A percentile compares a stretch with the other conserved stretches of the same genome.
These are phyloP conservation scores for Platorchestia sp. DNA, from an alignment of 1,140 invertebrate genomes.

Conservation along the genomic window DNA sequence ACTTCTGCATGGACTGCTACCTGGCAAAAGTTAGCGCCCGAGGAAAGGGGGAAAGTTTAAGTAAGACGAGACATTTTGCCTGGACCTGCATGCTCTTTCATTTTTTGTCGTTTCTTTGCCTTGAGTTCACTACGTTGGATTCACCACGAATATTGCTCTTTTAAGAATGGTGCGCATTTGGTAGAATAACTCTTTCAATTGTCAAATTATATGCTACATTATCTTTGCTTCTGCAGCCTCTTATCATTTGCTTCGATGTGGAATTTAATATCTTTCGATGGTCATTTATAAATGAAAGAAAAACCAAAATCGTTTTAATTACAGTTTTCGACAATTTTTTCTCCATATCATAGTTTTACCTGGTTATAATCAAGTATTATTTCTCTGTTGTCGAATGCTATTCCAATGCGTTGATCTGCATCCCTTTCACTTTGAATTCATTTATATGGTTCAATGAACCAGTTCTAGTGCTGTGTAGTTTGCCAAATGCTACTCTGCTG, in stretches of 20 bases:
- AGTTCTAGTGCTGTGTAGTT: background rate
- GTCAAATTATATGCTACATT: background rate
- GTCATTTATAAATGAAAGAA: background rate
- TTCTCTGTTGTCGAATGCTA: background rate
- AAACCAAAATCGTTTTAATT: background rate
- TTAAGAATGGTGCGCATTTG: background rate
- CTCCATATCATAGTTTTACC: background rate
- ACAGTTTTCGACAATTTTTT: background rate
- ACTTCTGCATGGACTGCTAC: background rate
- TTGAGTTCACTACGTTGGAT: background rate
- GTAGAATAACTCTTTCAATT: background rate
- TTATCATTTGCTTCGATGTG: background rate
- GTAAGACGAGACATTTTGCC: background rate
- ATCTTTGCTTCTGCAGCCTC: background rate
- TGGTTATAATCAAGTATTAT: too few relatives aligned
- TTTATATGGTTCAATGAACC: background rate
- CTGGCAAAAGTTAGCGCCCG: background rate
- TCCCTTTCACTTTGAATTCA: background rate
- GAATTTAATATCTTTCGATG: background rate
- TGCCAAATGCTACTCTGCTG: background rate
- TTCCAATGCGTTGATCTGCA: background rate
- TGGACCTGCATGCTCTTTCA: background rate
- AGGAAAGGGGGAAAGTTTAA: constrained; percentile 7
- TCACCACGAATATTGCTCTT: background rate
- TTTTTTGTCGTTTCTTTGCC: background rate